Base-by-base conservation (phyloP, 1,140 invertebrate genomes). In the Pogonomyrmex californicus region DNA sequence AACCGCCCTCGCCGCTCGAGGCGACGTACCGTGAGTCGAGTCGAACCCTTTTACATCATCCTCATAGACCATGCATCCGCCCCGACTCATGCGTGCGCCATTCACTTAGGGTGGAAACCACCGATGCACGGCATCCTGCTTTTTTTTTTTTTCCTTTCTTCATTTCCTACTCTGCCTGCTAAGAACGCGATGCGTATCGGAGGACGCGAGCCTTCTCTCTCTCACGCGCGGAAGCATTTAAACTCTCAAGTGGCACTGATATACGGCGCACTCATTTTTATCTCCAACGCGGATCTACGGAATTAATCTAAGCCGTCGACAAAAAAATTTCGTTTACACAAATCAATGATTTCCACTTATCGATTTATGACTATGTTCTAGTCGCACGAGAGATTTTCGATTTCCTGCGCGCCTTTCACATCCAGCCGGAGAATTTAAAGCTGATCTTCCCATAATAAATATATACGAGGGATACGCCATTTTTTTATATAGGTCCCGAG, bases 11-110 rank as follows among this genome's bases (percentile, higher is more conserved):
- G 63, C 77, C 51, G 63, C 77, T 86, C 62, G 49, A 60, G 79
- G 79, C 82, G 62, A 85, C 58, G 47, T 54, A 79, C 66, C 71
- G 58, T 30, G 51, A 68, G 76, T 76, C 49, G 44, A 33, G 63
- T 71, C 71, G 82, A 93, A 92, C 92, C 92, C 92, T 92, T 92
- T 88, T 88, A 89, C 87, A 87, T 90, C 75, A 76, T 89, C 75
- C 87, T 89, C 83, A 76, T 83, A 70, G 86, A 86, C 56, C 51
- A 71, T 77, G 68, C 76, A 85, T 87, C 78, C 85, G 87, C 82
- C 85, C 87, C 66, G 75, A 83, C 79, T 30, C 56, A 63, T 73
- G 77, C 88, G 68, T 85, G 75, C 66, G 71, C 70, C 65, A 85
- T 70, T 79, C 62, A 68, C 56, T 56, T 77, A 79, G 77, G 79